Conservation (phyloP, 2,113 vertebrate genomes). For the Nothocercus julius region DNA sequence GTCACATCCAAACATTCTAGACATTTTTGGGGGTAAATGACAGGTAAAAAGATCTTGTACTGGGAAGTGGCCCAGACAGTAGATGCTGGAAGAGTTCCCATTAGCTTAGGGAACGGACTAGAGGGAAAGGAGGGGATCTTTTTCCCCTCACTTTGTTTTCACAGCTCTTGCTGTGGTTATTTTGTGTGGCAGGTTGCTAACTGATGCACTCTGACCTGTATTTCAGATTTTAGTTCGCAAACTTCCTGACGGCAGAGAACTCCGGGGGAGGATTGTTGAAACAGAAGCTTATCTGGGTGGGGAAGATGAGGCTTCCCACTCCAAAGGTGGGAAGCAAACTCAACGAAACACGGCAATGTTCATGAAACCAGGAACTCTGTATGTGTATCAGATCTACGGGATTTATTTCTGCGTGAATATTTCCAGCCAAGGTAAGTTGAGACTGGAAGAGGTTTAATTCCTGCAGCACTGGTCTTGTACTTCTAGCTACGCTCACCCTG, state of each 20-base stretch:
- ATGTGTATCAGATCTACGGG: slow-evolving; percentile 94
- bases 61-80: neutral
- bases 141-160: neutral
- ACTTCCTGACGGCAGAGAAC: slow-evolving; percentile 83
- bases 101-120: neutral
- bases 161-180: neutral
- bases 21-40: neutral
- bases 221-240: slow-evolving; percentile 87
- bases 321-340: slow-evolving; percentile 89
- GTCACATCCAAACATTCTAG: neutral
- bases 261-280: slow-evolving; percentile 92
- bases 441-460: neutral
- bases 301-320: slow-evolving; percentile 94
- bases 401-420: slow-evolving; percentile 95
- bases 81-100: neutral
- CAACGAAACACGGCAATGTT: slow-evolving; percentile 92
- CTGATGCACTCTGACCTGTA: slow-evolving; percentile 30
- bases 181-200: neutral
- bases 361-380: slow-evolving; percentile 94
- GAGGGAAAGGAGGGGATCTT: neutral
- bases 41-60: neutral
- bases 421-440: slow-evolving; percentile 89
- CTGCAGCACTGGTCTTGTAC: neutral
- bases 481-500: neutral
- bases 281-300: slow-evolving; percentile 95